Evolutionary conservation across 1,140 invertebrate genomes (phyloP), one percentile per base, ranked within the genome.

Genomic region (Drosophila teissieri): DNA sequence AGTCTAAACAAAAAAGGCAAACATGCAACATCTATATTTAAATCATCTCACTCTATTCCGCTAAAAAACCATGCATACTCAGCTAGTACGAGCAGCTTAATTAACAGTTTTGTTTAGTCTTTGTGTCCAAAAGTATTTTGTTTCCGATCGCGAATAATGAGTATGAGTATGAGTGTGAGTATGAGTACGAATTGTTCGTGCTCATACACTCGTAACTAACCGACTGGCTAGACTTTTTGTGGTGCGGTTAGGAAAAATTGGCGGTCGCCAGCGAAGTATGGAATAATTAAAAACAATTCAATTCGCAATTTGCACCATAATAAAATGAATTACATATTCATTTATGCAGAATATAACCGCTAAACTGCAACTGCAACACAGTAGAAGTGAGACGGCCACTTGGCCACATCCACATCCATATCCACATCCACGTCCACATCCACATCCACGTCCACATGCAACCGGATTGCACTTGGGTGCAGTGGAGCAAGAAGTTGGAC

Each of bases 241-340:
- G 48, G 48, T 34, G 63, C 64, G 67, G 67, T 48, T 49, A 51
- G 46, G 54, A 68, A 79, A 77, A 73, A 52, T 56, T 61, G 63
- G 22, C 56, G 65, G 57, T 60, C 52, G 57, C 46, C 54, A 34
- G 22, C 42, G 39, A 56, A 74, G 54, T 67, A 69, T 81, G 56
- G 60, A 64, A 82, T 65, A 83, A 74, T 60, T 73, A 64, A 57
- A 76, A 80, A 86, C 78, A 88, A 79, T 88, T 88, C 83, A 88
- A 89, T 89, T 90, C 78, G 70, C 85, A 90, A 89, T 90, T 90
- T 89, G 74, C 85, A 84, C 80, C 74, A 88, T 81, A 84, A 84
- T 67, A 79, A 90, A 56, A 76, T 81, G 76, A 81, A 89, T 82
- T 82, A 77, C 57, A 48, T 84, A 90, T 90, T 89, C 84, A 89